Conservation (phyloP, 2,797 vertebrate species). For the Phoxinus dragarum region DNA sequence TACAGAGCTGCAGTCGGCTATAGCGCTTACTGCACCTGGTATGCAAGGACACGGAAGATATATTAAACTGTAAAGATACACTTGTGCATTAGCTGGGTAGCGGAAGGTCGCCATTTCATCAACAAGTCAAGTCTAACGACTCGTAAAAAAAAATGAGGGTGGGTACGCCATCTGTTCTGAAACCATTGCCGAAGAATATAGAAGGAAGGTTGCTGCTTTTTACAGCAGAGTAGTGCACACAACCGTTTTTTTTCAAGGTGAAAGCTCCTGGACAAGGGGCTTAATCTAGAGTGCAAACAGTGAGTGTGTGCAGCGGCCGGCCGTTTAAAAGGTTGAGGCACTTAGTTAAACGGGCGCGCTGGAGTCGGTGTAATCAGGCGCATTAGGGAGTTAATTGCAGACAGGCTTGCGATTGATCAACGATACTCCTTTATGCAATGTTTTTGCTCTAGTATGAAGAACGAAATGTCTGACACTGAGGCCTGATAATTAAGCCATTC, state of each 20-base stretch:
- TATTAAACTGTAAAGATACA: conserved; percentile 65
- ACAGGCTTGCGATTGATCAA: conserved; percentile 69
- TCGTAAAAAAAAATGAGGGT: conserved; percentile 78
- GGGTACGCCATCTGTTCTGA: conserved; percentile 80
- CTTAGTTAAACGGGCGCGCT: conserved; percentile 63
- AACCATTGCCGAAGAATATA: conserved; percentile 66
- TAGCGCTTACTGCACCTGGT: conserved; percentile 41
- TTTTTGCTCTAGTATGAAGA: conserved; percentile 64
- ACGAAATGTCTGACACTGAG: conserved; percentile 66
- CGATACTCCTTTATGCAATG: conserved; percentile 65
- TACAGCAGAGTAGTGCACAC: conserved; percentile 56
- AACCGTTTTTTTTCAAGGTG: conserved; percentile 56
- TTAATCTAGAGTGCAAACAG: conserved; percentile 66
- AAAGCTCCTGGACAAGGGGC: conserved; percentile 57
- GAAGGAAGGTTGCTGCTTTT: conserved; percentile 55
- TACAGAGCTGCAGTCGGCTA: conserved; percentile 12
- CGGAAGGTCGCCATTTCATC: conserved; percentile 81
- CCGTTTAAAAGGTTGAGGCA: conserved; percentile 53
- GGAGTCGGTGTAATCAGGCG: conserved; percentile 61
- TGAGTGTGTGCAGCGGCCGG: conserved; percentile 41
- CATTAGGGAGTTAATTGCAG: conserved; percentile 71
- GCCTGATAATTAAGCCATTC: conserved; percentile 75
- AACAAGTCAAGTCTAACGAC: conserved; percentile 83
- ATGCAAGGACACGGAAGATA: conserved; percentile 53
- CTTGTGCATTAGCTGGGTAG: conserved; percentile 76